phyloP scores from a whole-genome alignment of 2,113 vertebrate genomes.

The Papio anubis region DNA sequence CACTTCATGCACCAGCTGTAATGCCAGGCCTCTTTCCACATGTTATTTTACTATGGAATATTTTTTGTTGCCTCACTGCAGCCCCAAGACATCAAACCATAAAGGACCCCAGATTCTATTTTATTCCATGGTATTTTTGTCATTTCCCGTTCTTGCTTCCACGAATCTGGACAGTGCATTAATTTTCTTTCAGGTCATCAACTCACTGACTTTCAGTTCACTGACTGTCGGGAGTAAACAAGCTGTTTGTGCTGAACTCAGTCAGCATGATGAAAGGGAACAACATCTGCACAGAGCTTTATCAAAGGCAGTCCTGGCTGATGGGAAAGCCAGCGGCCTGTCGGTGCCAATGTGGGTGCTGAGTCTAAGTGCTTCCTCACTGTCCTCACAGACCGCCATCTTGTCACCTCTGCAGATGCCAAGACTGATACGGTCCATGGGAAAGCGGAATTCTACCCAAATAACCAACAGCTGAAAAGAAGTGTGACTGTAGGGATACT shows the following conservation, averaged over 20 bases:
- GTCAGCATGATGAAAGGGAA: not conserved
- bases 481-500: not conserved
- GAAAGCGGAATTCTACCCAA: not conserved
- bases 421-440: not conserved
- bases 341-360: accelerated
- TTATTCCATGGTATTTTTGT: not conserved
- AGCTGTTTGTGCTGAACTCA: not conserved
- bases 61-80: not conserved
- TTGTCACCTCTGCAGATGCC: not conserved
- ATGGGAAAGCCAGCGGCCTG: not conserved
- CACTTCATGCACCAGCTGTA: not conserved
- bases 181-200: not conserved
- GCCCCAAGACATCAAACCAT: not conserved
- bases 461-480: not conserved
- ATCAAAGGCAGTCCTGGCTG: not conserved
- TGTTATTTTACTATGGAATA: not conserved
- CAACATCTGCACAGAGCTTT: not conserved
- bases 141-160: not conserved
- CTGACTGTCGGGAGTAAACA: not conserved
- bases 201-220: not conserved
- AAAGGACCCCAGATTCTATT: not conserved
- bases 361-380: not conserved
- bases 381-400: not conserved
- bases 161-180: not conserved
- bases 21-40: not conserved